phyloP scores from a whole-genome alignment of 2,888 invertebrate genomes.

The Sthenelais limicola region DNA sequence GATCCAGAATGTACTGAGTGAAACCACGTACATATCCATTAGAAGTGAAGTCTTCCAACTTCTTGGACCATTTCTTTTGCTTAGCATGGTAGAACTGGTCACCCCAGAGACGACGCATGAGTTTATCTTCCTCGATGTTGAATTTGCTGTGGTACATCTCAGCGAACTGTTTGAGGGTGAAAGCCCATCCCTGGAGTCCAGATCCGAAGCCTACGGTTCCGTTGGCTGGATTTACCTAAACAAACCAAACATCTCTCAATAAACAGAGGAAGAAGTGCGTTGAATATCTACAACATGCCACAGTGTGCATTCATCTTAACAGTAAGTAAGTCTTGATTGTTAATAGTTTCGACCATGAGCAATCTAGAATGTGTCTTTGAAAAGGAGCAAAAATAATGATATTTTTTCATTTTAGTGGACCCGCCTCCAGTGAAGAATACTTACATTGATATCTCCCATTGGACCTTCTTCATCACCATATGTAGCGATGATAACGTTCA shows the following conservation, averaged over 20 bases:
- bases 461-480: constrained; percentile 94
- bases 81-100: constrained; percentile 98
- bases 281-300: not conserved
- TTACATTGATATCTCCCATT: constrained; percentile 98
- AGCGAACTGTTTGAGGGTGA: constrained; percentile 99
- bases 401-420: too few species aligned
- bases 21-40: constrained; percentile 83
- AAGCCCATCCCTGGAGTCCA: constrained; percentile 99
- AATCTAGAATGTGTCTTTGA: too few species aligned
- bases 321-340: too few species aligned
- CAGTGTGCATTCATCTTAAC: not conserved
- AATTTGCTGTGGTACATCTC: constrained; percentile 99
- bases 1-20: constrained; percentile 98
- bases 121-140: constrained; percentile 90
- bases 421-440: too few species aligned
- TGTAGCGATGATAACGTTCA: constrained; percentile 99
- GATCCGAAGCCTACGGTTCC: constrained; percentile 99
- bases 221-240: constrained; percentile 95
- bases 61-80: constrained; percentile 99
- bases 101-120: constrained; percentile 96
- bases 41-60: constrained; percentile 80
- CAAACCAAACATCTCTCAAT: too few species aligned
- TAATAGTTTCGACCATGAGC: too few species aligned
- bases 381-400: too few species aligned
- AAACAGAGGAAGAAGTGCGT: not conserved